Evolutionary conservation across 23 tunicate species (phyloP), one percentile per base, ranked within the genome.

Genomic region (Styela plicata): DNA sequence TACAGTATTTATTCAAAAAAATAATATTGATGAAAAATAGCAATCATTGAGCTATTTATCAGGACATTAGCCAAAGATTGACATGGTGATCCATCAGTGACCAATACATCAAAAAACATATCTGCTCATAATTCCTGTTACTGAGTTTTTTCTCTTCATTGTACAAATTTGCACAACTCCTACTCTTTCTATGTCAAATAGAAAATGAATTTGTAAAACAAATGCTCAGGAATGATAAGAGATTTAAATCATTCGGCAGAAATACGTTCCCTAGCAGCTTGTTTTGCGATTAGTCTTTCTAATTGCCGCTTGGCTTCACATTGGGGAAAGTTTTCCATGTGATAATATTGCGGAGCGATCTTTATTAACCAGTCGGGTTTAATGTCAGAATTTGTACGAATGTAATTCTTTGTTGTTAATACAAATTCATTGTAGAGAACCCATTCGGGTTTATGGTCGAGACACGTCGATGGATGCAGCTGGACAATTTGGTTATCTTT

Each of bases 401-500:
- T 94, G 84, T 94, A 94, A 66, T 94, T 94, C 83, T 94, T 94
- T 31, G 99, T 89, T 31, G 99, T 94, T 32, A 94, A 88, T 29
- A 94, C 99, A 44, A 94, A 94, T 35, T 94, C 99, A 64, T 94
- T 89, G 80, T 94, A 94, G 21, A 94, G 70, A 68, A 94, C 99
- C 99, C 99, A 94, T 62, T 94, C 99, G n/a, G 99, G 99, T 65
- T 94, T 94, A 89, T 94, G 99, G 82, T 94, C 99, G 34, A 94
- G 90, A 65, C 99, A 94, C 1, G 99, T 94, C 24, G 99, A 94
- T 10, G 99, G 99, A 61, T 94, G 99, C 20, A 94, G 88, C 70
- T 94, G 99, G 78, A 94, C 99, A 16, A 89, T 87, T 67, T 94
- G 99, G 85, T 94, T 94, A 85, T 94, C 99, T 79, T 94, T 94